Percentiles rank a stretch among this genome's conserved stretches.
Evolutionary conservation across 2,797 vertebrate species (phyloP).

Genomic region (Tokudaia muenninki): DNA sequence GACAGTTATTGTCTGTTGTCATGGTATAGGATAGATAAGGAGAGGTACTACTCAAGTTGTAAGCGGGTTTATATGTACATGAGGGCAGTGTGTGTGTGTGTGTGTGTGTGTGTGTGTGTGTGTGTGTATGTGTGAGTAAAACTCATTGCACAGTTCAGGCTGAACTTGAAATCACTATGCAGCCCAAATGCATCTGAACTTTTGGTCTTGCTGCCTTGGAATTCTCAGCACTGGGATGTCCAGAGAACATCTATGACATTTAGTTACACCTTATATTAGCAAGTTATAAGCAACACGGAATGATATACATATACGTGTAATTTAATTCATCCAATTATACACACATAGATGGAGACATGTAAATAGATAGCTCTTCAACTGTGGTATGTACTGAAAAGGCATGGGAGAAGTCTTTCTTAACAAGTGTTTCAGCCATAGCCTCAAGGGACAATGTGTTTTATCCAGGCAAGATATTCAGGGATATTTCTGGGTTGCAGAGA

Average conservation of each 20-base stretch:
- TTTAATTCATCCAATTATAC: background rate
- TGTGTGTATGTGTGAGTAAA: background rate
- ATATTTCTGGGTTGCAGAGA: background rate
- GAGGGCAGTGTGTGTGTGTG: background rate
- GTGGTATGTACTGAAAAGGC: background rate
- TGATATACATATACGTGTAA: background rate
- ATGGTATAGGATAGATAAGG: background rate
- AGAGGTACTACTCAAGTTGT: background rate
- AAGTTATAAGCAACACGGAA: background rate
- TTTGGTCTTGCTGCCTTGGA: background rate
- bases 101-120: background rate
- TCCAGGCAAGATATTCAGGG: too few relatives aligned
- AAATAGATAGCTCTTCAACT: background rate
- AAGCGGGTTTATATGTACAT: background rate
- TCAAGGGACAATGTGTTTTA: background rate
- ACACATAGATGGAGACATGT: background rate
- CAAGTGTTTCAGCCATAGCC: background rate
- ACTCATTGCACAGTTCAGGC: background rate
- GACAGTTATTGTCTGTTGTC: background rate
- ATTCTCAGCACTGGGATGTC: background rate
- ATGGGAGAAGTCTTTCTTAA: background rate
- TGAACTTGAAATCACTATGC: background rate
- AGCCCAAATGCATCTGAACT: background rate
- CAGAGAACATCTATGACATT: background rate
- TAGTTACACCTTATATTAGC: background rate